A percentile compares a stretch with the other conserved stretches of the same genome.
phyloP scores from a whole-genome alignment of 1,140 invertebrate genomes.

The Linepithema humile region DNA sequence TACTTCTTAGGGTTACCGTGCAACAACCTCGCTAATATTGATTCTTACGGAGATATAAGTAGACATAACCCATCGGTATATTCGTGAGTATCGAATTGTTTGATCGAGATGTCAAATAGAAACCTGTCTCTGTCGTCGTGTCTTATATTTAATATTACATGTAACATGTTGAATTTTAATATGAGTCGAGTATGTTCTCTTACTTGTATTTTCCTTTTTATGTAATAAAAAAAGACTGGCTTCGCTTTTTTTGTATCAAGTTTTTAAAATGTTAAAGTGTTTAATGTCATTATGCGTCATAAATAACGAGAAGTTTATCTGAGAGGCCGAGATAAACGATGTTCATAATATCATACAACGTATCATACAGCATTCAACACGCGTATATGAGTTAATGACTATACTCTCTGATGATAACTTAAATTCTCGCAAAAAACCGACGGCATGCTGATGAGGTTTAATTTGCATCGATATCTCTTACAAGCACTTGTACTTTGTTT shows the following conservation, averaged over 20 bases:
- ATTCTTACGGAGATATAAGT: conserved; percentile 27
- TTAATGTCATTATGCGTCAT: no score
- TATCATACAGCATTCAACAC: no score
- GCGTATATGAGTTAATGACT: no score
- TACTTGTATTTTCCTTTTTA: not conserved
- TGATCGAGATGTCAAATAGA: not conserved
- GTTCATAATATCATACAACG: no score
- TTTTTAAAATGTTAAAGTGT: no score
- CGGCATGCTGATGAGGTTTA: not conserved
- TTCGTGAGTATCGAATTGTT: not conserved
- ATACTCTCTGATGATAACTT: no score
- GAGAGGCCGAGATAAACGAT: no score
- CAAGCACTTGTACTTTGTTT: not conserved
- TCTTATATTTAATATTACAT: not conserved
- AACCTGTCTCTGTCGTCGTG: not conserved
- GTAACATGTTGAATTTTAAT: not conserved
- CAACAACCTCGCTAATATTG: conserved; percentile 39
- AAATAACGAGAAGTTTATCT: no score
- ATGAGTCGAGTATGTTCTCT: not conserved
- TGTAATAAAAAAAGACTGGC: no score
- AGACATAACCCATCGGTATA: not conserved
- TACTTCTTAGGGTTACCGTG: conserved; percentile 19
- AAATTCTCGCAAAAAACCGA: not conserved
- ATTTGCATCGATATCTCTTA: not conserved
- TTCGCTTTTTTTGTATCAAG: no score